Evolutionary conservation across 2,113 vertebrate genomes (phyloP).

Genomic region (Alosa alosa): DNA sequence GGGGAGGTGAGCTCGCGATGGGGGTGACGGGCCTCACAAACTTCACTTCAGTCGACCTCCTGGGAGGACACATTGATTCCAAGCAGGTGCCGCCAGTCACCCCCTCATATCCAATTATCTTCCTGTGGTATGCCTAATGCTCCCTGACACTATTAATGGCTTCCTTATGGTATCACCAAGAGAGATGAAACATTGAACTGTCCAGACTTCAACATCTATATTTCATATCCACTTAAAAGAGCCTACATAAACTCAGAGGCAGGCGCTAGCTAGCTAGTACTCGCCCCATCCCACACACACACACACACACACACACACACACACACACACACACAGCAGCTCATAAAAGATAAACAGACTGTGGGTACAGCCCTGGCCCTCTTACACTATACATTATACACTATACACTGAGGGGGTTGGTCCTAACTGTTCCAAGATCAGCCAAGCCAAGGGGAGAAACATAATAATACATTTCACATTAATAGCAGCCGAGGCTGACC

Average conservation of each 20-base stretch:
- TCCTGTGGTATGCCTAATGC: conserved; percentile 70
- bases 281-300: conserved; percentile 16
- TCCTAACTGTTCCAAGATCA: background rate
- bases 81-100: conserved; percentile 72
- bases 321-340: conserved; percentile 1
- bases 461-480: background rate
- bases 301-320: background rate
- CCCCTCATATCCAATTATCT: conserved; percentile 74
- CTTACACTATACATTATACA: background rate
- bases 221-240: conserved; percentile 70
- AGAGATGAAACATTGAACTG: conserved; percentile 72
- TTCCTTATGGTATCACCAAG: conserved; percentile 75
- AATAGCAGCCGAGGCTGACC: conserved; percentile 4
- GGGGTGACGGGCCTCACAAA: conserved; percentile 45
- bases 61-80: conserved; percentile 65
- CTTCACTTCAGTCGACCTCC: conserved; percentile 52
- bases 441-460: background rate
- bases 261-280: conserved; percentile 41
- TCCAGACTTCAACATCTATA: conserved; percentile 77
- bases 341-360: conserved; percentile 33
- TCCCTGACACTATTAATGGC: conserved; percentile 77
- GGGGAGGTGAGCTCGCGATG: conserved; percentile 29
- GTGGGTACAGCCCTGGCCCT: background rate
- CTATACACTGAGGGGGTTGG: background rate
- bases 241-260: conserved; percentile 41